Percentiles rank a stretch among this genome's conserved stretches.
Evolutionary conservation across 2,797 vertebrate species (phyloP).

Genomic region (Rhinoraja longicauda): DNA sequence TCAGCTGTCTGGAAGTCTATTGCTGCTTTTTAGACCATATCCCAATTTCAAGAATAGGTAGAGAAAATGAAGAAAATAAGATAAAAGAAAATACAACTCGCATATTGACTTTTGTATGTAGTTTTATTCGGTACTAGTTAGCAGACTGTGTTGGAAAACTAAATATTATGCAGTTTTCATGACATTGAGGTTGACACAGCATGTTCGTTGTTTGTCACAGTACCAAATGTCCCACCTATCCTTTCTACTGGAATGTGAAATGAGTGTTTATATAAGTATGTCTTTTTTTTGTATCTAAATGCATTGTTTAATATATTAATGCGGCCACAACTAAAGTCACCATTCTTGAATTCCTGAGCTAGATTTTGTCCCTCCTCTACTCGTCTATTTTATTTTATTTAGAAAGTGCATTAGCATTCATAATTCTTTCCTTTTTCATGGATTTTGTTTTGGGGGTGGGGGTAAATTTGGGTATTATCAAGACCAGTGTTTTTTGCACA

Average conservation of each 20-base stretch:
- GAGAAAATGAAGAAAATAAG: neutral
- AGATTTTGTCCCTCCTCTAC: neutral
- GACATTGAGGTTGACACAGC: neutral
- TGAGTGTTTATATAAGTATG: neutral
- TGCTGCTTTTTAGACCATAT: neutral
- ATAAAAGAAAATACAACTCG: neutral
- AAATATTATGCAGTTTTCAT: neutral
- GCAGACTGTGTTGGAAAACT: neutral
- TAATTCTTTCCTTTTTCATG: too few relatives aligned
- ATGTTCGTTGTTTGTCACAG: constrained; percentile 9
- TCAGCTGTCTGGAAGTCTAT: neutral
- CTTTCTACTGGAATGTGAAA: constrained; percentile 5
- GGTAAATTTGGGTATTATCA: too few relatives aligned
- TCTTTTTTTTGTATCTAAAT: neutral
- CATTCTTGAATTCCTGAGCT: neutral
- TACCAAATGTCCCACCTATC: neutral
- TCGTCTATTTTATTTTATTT: neutral
- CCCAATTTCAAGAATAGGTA: neutral
- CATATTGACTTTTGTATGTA: neutral
- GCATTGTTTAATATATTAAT: neutral
- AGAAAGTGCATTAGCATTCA: neutral
- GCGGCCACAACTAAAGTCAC: neutral
- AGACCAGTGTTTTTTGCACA: too few relatives aligned
- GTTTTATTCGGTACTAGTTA: neutral
- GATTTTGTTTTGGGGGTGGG: too few relatives aligned